Percentiles rank a stretch among this genome's conserved stretches.
phyloP scores from a whole-genome alignment of 2,888 invertebrate species.

The Sipha maydis region DNA sequence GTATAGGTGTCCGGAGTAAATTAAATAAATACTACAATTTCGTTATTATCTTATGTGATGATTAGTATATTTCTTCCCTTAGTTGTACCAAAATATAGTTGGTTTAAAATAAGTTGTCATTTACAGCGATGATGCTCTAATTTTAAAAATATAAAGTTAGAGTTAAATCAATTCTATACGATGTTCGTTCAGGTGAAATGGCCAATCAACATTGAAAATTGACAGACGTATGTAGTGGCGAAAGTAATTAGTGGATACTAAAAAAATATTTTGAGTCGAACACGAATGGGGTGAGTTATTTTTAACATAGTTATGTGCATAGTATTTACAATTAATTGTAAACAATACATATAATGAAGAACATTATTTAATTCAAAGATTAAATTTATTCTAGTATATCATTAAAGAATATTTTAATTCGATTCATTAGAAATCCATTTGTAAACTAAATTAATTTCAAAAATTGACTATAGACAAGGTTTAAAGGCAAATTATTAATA shows the following conservation, averaged over 20 bases:
- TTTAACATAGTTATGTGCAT: not conserved
- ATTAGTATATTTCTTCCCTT: not conserved
- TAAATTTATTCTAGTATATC: not conserved
- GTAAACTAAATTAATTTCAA: not conserved
- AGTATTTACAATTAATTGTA: not conserved
- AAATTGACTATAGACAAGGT: not conserved
- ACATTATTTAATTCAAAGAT: not conserved
- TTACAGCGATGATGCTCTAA: not conserved
- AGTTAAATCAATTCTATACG: not conserved
- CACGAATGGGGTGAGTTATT: not conserved
- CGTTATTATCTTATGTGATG: not conserved
- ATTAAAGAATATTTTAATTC: not conserved
- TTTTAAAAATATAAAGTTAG: not conserved
- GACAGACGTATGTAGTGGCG: not conserved
- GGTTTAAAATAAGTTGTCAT: constrained; percentile 4
- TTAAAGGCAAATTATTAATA: not conserved
- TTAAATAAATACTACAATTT: not conserved
- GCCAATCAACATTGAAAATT: constrained; percentile 19
- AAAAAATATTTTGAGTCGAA: not conserved
- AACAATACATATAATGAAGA: not conserved
- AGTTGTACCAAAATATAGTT: not conserved
- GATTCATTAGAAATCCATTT: not conserved
- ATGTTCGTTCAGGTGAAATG: constrained; percentile 8
- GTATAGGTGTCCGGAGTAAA: too few relatives aligned
- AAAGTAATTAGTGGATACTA: constrained; percentile 13